Evolutionary conservation across 2,113 vertebrate species (phyloP).

Genomic region (Ailurus styani): DNA sequence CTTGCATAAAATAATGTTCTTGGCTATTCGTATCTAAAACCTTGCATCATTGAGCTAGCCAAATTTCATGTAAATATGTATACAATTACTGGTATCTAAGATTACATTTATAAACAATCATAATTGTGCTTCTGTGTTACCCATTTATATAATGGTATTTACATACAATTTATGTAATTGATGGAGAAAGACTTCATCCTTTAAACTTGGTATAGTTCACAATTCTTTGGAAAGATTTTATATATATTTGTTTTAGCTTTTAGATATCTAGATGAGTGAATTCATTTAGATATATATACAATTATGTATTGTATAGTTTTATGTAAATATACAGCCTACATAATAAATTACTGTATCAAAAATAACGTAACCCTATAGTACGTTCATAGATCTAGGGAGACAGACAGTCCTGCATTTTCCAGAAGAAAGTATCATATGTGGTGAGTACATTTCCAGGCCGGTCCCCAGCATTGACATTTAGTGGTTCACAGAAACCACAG

Average conservation of each 20-base stretch:
- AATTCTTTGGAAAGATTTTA: background rate
- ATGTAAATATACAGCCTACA: background rate
- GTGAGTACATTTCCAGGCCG: background rate
- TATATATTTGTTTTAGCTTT: background rate
- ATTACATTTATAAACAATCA: background rate
- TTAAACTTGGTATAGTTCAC: background rate
- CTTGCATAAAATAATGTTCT: too few species aligned
- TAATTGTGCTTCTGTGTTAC: background rate
- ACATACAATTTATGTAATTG: background rate
- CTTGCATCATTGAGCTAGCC: background rate
- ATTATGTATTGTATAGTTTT: background rate
- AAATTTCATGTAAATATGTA: too few species aligned
- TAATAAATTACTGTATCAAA: background rate
- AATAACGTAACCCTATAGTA: background rate
- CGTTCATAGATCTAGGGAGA: background rate
- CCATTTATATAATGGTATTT: background rate
- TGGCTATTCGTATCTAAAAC: background rate
- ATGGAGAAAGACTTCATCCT: background rate
- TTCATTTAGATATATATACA: background rate
- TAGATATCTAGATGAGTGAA: background rate
- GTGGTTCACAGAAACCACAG: rapidly evolving
- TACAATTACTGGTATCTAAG: background rate
- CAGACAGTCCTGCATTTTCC: background rate
- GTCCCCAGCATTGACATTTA: rapidly evolving
- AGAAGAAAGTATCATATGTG: rapidly evolving